phyloP scores from a whole-genome alignment of 2,888 invertebrate species.

The Lasioglossum lativentre region DNA sequence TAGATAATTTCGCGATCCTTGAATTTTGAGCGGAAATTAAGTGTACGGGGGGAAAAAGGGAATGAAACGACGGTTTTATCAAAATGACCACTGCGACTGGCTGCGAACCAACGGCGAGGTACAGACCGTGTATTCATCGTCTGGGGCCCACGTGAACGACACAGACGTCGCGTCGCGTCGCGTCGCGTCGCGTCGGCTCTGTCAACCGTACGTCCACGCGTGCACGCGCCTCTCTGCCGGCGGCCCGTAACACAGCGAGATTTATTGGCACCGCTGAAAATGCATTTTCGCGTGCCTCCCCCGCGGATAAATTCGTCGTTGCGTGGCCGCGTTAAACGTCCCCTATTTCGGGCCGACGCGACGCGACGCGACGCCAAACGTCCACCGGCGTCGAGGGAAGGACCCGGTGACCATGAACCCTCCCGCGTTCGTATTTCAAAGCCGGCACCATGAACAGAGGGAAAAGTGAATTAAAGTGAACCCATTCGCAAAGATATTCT shows the following conservation, averaged over 20 bases:
- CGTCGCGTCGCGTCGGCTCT: too few relatives aligned
- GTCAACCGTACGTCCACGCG: conserved; percentile 21
- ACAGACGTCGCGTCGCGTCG: too few relatives aligned
- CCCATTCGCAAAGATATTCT: background rate
- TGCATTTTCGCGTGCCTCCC: conserved; percentile 28
- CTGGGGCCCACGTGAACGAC: conserved; percentile 21
- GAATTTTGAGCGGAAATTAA: background rate
- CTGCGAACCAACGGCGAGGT: background rate
- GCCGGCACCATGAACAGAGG: background rate
- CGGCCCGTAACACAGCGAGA: conserved; percentile 24
- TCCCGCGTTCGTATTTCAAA: background rate
- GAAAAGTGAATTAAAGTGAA: background rate
- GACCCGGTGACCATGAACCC: background rate
- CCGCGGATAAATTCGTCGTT: conserved; percentile 40
- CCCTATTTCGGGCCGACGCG: background rate
- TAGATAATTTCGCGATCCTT: too few relatives aligned
- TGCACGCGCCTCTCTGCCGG: conserved; percentile 10
- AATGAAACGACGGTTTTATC: background rate
- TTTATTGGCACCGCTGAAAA: conserved; percentile 43
- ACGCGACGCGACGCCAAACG: background rate
- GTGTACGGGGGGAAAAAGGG: background rate
- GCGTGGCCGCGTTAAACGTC: conserved; percentile 22
- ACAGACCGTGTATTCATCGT: conserved; percentile 4
- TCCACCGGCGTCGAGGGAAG: background rate
- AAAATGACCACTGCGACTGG: background rate